phyloP scores from a whole-genome alignment of 2,113 vertebrate genomes.

The Pungitius pungitius region DNA sequence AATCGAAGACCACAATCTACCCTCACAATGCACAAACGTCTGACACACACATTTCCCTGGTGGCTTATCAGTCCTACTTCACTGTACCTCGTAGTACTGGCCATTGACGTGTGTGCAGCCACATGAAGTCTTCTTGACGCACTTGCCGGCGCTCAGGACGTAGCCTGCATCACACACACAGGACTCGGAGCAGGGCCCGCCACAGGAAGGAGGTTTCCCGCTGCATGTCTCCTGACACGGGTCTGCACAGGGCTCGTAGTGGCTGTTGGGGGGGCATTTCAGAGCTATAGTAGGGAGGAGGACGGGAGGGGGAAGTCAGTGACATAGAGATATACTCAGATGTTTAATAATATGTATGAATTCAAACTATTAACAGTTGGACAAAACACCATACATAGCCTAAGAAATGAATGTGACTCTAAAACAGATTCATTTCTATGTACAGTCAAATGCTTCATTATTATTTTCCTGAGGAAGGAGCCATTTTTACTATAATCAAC shows the following conservation, averaged over 20 bases:
- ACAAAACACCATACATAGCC: not conserved
- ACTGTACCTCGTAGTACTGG: constrained; percentile 79
- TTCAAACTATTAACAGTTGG: not conserved
- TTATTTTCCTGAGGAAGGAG: not conserved
- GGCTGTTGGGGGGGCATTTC: constrained; percentile 78
- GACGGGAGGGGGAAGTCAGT: not conserved
- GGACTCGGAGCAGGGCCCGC: constrained; percentile 74
- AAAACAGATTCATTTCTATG: not conserved
- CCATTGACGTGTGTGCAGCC: constrained; percentile 73
- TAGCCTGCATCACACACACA: constrained; percentile 81
- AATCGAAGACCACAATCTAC: not conserved
- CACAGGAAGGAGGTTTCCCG: constrained; percentile 61
- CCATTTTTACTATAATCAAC: not conserved
- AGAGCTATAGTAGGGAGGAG: constrained; percentile 57
- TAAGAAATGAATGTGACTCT: not conserved
- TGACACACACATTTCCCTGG: not conserved
- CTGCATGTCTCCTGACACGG: constrained; percentile 74
- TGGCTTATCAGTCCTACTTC: not conserved
- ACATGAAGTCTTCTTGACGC: constrained; percentile 70
- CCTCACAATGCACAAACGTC: not conserved
- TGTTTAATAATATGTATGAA: not conserved
- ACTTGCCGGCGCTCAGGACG: constrained; percentile 77
- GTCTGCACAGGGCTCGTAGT: constrained; percentile 74
- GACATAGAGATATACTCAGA: not conserved
- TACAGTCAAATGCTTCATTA: not conserved